Percentiles rank a stretch among this genome's conserved stretches.
Conservation (phyloP, 1,140 invertebrate genomes). For the Penaeus japonicus region DNA sequence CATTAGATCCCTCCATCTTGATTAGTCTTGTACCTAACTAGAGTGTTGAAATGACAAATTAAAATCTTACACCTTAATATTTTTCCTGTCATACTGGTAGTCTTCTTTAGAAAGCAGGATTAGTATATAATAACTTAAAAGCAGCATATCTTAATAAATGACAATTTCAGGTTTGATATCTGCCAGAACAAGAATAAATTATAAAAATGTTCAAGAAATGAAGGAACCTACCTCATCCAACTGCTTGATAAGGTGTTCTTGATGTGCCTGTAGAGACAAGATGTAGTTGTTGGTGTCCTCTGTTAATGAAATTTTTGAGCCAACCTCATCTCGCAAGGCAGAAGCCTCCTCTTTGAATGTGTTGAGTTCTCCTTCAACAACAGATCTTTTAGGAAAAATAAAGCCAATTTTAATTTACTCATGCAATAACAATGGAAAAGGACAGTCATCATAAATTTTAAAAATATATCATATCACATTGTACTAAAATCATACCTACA, state of each 20-base stretch:
- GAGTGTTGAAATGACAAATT: too few relatives aligned
- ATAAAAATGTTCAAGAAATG: neutral
- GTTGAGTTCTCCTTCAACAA: constrained; percentile 24
- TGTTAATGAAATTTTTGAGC: neutral
- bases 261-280: neutral
- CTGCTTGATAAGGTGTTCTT: constrained; percentile 15
- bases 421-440: too few relatives aligned
- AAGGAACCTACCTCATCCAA: constrained; percentile 9
- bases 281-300: constrained; percentile 2
- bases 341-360: constrained; percentile 7
- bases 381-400: neutral
- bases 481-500: neutral
- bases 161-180: too few relatives aligned
- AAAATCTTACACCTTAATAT: too few relatives aligned
- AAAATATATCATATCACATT: too few relatives aligned
- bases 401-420: neutral
- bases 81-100: too few relatives aligned
- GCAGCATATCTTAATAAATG: too few relatives aligned
- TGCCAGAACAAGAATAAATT: too few relatives aligned
- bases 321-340: neutral
- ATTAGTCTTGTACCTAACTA: neutral
- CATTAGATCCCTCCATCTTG: neutral
- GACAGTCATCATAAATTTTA: too few relatives aligned
- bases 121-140: too few relatives aligned
- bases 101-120: too few relatives aligned